Evolutionary conservation across 2,888 invertebrate species (phyloP).

Genomic region (Alloplasta piceator): DNA sequence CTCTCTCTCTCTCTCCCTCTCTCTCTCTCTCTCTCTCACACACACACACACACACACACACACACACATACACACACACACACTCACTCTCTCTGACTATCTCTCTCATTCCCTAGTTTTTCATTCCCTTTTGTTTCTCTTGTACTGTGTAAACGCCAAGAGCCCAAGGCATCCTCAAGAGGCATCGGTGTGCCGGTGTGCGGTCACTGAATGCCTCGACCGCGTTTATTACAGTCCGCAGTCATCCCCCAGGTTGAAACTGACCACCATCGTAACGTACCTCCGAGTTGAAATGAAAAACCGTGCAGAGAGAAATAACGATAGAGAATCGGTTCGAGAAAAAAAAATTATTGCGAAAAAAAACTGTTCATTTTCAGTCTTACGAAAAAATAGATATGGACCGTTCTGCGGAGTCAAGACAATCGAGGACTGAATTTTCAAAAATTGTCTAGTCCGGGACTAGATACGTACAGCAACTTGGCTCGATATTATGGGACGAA

Average conservation of each 20-base stretch:
- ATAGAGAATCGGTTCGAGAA: not conserved
- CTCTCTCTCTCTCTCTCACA: slow-evolving; percentile 22
- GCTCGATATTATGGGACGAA: too few species aligned
- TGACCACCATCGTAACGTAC: slow-evolving; percentile 16
- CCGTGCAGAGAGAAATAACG: not conserved
- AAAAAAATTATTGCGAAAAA: too few species aligned
- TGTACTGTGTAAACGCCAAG: not conserved
- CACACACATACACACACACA: slow-evolving; percentile 53
- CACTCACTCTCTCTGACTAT: slow-evolving; percentile 29
- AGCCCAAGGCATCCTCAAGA: slow-evolving; percentile 47
- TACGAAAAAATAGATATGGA: too few species aligned
- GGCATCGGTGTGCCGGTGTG: slow-evolving; percentile 42
- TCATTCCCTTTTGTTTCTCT: slow-evolving; percentile 8
- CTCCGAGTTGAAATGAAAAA: not conserved
- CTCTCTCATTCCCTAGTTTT: slow-evolving; percentile 22
- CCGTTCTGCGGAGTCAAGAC: too few species aligned
- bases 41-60: slow-evolving; percentile 33
- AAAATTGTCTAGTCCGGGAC: too few species aligned
- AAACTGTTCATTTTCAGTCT: too few species aligned
- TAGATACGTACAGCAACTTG: too few species aligned
- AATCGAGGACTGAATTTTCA: too few species aligned
- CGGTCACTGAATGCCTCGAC: slow-evolving; percentile 44
- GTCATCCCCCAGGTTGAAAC: slow-evolving; percentile 12
- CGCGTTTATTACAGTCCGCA: slow-evolving; percentile 34
- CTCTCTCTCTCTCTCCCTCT: slow-evolving; percentile 31